Conservation (phyloP, 2,113 vertebrate species). For the Pterocles burchelli region DNA sequence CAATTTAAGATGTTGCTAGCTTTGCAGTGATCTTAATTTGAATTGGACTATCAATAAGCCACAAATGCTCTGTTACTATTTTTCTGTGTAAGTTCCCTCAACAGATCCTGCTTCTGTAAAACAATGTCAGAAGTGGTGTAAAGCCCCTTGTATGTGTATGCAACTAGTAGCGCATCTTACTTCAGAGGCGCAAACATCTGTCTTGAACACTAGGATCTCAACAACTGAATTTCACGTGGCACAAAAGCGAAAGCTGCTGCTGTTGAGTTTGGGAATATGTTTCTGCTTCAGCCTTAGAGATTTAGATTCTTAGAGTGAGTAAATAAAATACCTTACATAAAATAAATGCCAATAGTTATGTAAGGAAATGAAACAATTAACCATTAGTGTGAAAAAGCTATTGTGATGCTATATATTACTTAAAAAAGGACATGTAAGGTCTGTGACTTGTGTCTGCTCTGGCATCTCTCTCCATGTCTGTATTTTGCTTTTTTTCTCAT, state of each 20-base stretch:
- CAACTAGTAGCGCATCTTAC: not conserved
- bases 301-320: not conserved
- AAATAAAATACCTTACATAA: not conserved
- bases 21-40: not conserved
- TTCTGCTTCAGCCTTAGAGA: not conserved
- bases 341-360: not conserved
- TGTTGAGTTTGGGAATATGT: not conserved
- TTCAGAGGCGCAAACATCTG: not conserved
- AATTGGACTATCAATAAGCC: not conserved
- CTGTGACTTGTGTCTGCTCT: fast-evolving
- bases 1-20: not conserved
- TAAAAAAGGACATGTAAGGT: not conserved
- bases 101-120: not conserved
- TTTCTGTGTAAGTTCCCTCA: not conserved
- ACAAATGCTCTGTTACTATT: not conserved
- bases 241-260: not conserved
- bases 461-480: not conserved
- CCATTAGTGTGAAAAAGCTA: not conserved
- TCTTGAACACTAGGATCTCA: not conserved
- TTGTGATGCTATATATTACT: not conserved
- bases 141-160: too few species aligned
- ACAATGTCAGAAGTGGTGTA: not conserved
- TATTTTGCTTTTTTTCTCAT: not conserved
- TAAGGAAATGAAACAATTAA: not conserved
- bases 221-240: not conserved